These are phyloP conservation scores for Chrysochloris asiatica DNA, from an alignment of 2,113 vertebrate genomes.

Conservation along the genomic window DNA sequence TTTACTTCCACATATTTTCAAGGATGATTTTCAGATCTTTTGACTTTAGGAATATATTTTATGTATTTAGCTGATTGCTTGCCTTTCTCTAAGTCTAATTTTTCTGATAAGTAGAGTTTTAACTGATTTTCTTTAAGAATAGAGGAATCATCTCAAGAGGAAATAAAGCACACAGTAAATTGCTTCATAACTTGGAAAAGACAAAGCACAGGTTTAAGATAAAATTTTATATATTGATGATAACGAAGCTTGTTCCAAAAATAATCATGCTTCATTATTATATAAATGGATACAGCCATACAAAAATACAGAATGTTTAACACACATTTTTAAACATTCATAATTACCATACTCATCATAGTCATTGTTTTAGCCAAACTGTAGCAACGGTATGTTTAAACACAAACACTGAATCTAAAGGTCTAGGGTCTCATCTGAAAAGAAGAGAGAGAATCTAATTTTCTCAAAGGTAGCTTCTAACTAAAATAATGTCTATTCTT, in stretches of 20 bases:
- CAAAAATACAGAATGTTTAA: background rate
- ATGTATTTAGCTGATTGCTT: constrained; percentile 51
- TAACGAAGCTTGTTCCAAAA: constrained; percentile 35
- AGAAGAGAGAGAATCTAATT: background rate
- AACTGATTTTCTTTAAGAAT: constrained; percentile 46
- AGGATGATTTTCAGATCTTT: constrained; percentile 14
- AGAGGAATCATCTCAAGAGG: background rate
- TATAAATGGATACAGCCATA: constrained; percentile 4
- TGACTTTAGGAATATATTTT: constrained; percentile 40
- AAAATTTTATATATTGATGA: constrained; percentile 2
- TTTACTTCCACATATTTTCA: constrained; percentile 42
- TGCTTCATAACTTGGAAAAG: background rate
- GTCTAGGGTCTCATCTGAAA: background rate
- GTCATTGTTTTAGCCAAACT: no score
- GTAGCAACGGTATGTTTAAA: no score
- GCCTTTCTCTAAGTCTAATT: constrained; percentile 48
- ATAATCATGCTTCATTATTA: constrained; percentile 1
- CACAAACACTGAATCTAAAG: background rate
- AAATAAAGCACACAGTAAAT: background rate
- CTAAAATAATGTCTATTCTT: background rate
- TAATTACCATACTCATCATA: no score
- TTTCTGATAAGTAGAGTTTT: constrained; percentile 60
- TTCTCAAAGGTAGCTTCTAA: constrained; percentile 19
- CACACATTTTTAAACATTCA: no score
- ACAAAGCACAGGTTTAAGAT: background rate